Evolutionary conservation across 2,113 vertebrate species (phyloP).

Genomic region (Orcinus orca): DNA sequence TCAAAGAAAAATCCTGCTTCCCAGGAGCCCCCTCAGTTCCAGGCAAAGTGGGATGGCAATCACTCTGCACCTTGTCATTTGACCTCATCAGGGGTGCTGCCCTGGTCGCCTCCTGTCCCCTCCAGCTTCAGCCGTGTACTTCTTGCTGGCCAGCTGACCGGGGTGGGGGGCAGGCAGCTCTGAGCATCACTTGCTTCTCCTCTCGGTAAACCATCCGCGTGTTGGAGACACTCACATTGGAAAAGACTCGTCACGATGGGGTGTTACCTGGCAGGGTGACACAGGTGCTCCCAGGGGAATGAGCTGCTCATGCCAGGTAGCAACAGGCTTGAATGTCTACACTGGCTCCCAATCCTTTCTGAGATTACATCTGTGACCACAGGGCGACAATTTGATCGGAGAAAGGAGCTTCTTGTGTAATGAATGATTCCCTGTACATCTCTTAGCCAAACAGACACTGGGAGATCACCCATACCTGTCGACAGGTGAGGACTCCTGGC

Average conservation of each 20-base stretch:
- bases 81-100: too few species aligned
- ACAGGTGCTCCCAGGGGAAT: neutral
- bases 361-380: too few species aligned
- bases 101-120: too few species aligned
- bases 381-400: rapidly evolving
- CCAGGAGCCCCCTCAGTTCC: rapidly evolving
- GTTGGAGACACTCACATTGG: too few species aligned
- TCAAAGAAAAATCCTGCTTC: rapidly evolving
- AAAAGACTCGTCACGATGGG: neutral
- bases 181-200: neutral
- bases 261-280: neutral
- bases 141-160: neutral
- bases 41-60: rapidly evolving
- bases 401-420: too few species aligned
- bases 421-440: neutral
- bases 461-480: neutral
- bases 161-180: too few species aligned
- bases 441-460: rapidly evolving
- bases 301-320: neutral
- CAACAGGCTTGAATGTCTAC: neutral
- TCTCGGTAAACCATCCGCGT: rapidly evolving
- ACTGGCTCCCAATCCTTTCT: too few species aligned
- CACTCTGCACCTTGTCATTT: too few species aligned
- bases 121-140: too few species aligned
- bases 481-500: neutral